phyloP scores from a whole-genome alignment of 1,140 invertebrate species.

The Armadillidium nasatum region DNA sequence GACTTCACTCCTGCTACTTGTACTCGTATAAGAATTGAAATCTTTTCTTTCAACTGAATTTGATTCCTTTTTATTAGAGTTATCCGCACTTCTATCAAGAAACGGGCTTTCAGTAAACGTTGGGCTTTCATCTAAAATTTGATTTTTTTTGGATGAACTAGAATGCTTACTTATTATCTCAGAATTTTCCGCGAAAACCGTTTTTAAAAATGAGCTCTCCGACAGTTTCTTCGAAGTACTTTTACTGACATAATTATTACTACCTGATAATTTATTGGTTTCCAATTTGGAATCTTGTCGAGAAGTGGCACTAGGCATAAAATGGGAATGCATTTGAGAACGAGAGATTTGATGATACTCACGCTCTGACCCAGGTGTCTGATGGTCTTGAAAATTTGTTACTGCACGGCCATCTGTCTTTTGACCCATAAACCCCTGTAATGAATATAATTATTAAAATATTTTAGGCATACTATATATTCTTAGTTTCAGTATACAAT shows the following conservation, averaged over 20 bases:
- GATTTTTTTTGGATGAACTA: neutral
- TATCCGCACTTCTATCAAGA: neutral
- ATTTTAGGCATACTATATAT: no score
- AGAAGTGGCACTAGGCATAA: neutral
- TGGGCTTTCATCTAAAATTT: neutral
- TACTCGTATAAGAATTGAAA: neutral
- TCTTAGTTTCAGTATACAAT: no score
- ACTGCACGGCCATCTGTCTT: neutral
- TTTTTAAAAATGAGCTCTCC: neutral
- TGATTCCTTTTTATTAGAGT: neutral
- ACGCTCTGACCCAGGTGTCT: neutral
- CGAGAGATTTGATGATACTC: neutral
- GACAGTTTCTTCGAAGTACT: neutral
- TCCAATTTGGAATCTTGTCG: neutral
- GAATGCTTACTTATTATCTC: neutral
- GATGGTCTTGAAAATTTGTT: neutral
- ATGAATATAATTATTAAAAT: neutral
- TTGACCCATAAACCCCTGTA: neutral
- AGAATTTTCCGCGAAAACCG: neutral
- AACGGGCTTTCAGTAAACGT: neutral
- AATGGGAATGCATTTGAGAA: neutral
- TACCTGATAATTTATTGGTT: neutral
- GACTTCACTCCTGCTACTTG: neutral
- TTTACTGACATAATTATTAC: constrained; percentile 6
- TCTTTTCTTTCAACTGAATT: neutral